These are phyloP conservation scores for Lepeophtheirus salmonis DNA, from an alignment of 1,140 invertebrate genomes.

Conservation along the genomic window DNA sequence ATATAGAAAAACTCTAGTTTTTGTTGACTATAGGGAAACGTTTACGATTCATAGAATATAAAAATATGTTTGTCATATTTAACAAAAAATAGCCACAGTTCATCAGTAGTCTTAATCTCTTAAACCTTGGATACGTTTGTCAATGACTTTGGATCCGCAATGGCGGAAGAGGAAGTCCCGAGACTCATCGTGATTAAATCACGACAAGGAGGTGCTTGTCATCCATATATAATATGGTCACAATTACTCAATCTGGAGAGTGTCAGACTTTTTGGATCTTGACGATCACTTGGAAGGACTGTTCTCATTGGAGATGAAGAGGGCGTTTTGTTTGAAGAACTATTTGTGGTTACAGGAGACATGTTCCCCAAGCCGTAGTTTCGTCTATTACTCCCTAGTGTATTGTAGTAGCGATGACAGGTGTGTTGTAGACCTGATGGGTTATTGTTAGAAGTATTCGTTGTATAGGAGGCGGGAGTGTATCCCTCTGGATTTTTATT, in stretches of 20 bases:
- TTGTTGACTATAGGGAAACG: no score
- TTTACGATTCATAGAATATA: no score
- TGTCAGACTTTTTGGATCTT: not conserved
- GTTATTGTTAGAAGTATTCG: no score
- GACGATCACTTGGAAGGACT: not conserved
- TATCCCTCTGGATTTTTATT: not conserved
- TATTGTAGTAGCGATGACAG: not conserved
- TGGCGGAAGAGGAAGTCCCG: no score
- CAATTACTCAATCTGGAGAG: not conserved
- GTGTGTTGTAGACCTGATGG: not conserved
- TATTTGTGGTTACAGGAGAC: not conserved
- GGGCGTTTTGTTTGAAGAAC: no score
- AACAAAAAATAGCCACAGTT: no score
- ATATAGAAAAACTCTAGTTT: no score
- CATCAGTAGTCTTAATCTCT: no score
- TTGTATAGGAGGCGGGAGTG: no score
- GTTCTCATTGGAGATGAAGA: not conserved
- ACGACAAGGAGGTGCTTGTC: not conserved
- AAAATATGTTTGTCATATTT: no score
- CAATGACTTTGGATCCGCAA: no score
- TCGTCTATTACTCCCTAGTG: not conserved
- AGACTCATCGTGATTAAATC: not conserved
- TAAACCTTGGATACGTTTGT: no score
- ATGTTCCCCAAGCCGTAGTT: not conserved
- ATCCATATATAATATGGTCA: not conserved